Base-by-base conservation (phyloP, 2,797 vertebrate species). In the Lagorchestes hirsutus region DNA sequence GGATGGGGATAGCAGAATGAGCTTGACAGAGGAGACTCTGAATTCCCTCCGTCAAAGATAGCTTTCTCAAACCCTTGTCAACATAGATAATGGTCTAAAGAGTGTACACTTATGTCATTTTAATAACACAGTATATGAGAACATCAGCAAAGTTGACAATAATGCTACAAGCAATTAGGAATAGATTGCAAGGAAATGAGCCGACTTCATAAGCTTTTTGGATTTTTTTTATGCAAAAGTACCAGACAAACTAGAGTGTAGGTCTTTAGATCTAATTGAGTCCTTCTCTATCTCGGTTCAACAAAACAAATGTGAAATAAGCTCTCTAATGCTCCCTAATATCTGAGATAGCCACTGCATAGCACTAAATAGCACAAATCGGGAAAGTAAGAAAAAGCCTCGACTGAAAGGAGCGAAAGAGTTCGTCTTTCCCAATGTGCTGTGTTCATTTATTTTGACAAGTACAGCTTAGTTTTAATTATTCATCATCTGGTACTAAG, bases 401-500 rank as follows among this genome's bases (percentile, higher is more conserved):
- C 40, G 16, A 31, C 28, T 74, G 58, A 24, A 22, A 6, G 59
- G 67, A 14, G 74, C n/a, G 90, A 96, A 0, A 55, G 62, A 16
- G 16, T 46, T 34, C 90, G 82, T 91, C 11, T 90, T 67, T 93
- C 67, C 18, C 90, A 95, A 97, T 92, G 67, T 11, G 82, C 24
- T 95, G n/a, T 92, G 74, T 94, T 95, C 90, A 34, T 94, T 93
- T 95, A 94, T 93, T 95, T 93, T 96, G 94, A 96, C 95, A 95
- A 94, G 55, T 31, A 2, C 18, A 95, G 91, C 93, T 94, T 94
- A 24, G 54, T 58, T 96, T 95, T 96, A 93, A 97, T 97, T 96
- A 95, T 97, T 97, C 92, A 91, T 96, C 67, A 29, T 46, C 92
- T 59, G 40, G 40, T 27, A 9, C 58, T 22, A 90, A 95, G 52